A percentile compares a stretch with the other conserved stretches of the same genome.
These are phyloP conservation scores for Oreochromis aureus DNA, from an alignment of 2,113 vertebrate species.

Conservation along the genomic window DNA sequence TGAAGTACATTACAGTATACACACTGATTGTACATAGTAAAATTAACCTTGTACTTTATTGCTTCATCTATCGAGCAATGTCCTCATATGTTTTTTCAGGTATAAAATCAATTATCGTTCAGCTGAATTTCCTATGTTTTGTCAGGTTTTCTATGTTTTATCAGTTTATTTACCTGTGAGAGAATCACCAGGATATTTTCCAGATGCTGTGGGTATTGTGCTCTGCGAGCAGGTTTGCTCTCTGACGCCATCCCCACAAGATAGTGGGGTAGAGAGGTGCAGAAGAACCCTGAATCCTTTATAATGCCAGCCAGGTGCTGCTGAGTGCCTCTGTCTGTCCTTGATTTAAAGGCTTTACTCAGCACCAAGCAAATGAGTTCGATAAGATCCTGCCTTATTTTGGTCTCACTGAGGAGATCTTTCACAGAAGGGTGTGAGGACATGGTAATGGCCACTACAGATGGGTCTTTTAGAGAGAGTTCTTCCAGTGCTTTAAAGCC, in stretches of 20 bases:
- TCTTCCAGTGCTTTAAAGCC: slow-evolving; percentile 77
- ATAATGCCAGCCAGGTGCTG: slow-evolving; percentile 77
- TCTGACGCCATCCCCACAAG: slow-evolving; percentile 79
- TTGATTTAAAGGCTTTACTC: slow-evolving; percentile 78
- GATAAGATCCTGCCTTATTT: slow-evolving; percentile 73
- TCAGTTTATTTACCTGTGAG: slow-evolving; percentile 58
- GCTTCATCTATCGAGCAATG: background rate
- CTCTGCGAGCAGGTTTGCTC: slow-evolving; percentile 46
- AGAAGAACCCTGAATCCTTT: slow-evolving; percentile 84
- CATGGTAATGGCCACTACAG: slow-evolving; percentile 81
- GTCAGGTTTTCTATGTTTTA: background rate
- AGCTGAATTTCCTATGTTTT: background rate
- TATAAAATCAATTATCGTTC: background rate
- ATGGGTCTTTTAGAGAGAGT: slow-evolving; percentile 79
- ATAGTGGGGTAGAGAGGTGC: slow-evolving; percentile 74
- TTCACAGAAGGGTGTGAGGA: slow-evolving; percentile 69
- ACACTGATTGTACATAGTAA: background rate
- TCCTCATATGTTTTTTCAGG: background rate
- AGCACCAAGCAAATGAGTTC: slow-evolving; percentile 83
- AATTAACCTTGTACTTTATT: background rate
- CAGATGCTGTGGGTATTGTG: slow-evolving; percentile 78
- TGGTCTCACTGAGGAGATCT: slow-evolving; percentile 65
- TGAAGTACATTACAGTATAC: background rate
- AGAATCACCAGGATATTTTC: slow-evolving; percentile 80
- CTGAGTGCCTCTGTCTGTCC: slow-evolving; percentile 72